These are phyloP conservation scores for Enteromius anoplus DNA, from an alignment of 2,797 vertebrate genomes.

Conservation along the genomic window DNA sequence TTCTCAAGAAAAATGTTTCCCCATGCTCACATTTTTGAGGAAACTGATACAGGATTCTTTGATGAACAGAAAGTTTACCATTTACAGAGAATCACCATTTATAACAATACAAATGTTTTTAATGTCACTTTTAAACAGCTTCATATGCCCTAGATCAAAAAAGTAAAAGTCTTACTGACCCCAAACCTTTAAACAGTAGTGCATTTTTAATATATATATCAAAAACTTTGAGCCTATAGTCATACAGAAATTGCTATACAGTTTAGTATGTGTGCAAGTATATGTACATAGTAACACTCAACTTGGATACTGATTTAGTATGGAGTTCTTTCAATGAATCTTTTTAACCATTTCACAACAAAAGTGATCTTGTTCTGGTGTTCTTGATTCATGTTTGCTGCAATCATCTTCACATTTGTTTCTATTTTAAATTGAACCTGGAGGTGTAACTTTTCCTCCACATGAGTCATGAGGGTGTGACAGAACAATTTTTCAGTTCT, in stretches of 20 bases:
- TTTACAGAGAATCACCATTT: not conserved
- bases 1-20: not conserved
- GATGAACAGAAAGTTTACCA: not conserved
- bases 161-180: not conserved
- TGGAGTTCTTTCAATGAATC: not conserved
- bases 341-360: slow-evolving; percentile 26
- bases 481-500: not conserved
- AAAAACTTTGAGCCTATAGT: not conserved
- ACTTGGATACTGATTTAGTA: not conserved
- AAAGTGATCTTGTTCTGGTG: slow-evolving; percentile 27
- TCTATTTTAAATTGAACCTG: slow-evolving; percentile 33
- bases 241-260: not conserved
- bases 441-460: slow-evolving; percentile 24
- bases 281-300: not conserved
- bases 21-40: not conserved
- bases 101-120: not conserved
- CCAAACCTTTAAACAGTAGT: not conserved
- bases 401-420: slow-evolving; percentile 17
- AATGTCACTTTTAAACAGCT: not conserved
- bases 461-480: slow-evolving; percentile 13
- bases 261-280: not conserved
- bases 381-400: not conserved
- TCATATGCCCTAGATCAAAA: not conserved
- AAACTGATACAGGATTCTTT: not conserved
- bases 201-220: not conserved